These are phyloP conservation scores for Gadus macrocephalus DNA, from an alignment of 2,113 vertebrate species.

Conservation along the genomic window DNA sequence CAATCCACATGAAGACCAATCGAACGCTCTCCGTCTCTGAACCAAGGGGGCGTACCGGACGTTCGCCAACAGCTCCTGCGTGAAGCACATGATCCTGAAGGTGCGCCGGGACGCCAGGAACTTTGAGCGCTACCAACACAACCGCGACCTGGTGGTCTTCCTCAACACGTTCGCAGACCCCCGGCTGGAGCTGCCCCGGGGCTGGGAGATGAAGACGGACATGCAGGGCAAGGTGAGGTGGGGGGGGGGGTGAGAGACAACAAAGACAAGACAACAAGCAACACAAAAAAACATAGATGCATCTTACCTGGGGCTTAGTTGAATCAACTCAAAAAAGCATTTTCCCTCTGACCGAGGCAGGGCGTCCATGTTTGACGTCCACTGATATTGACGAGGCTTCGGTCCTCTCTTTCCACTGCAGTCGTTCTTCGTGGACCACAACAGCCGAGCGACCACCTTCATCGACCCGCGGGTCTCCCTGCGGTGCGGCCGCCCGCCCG, in stretches of 20 bases:
- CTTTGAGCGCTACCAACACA: conserved; percentile 98
- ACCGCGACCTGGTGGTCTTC: conserved; percentile 95
- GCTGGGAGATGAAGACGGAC: conserved; percentile 98
- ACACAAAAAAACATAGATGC: too few species aligned
- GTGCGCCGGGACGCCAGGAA: conserved; percentile 92
- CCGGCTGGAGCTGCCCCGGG: conserved; percentile 87
- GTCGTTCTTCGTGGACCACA: conserved; percentile 99
- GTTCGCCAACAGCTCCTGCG: conserved; percentile 96
- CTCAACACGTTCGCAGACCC: conserved; percentile 96
- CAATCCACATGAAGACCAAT: too few species aligned
- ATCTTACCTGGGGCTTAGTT: too few species aligned
- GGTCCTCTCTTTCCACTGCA: conserved; percentile 44
- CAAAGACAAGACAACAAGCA: too few species aligned
- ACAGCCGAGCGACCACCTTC: conserved; percentile 95
- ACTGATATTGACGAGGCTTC: background rate
- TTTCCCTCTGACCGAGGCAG: too few species aligned
- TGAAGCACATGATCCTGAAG: conserved; percentile 99
- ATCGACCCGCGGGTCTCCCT: conserved; percentile 96
- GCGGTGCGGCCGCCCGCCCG: conserved; percentile 89
- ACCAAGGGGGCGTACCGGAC: conserved; percentile 89
- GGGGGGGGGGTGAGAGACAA: background rate
- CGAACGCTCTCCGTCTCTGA: too few species aligned
- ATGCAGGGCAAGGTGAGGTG: conserved; percentile 89
- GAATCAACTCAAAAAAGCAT: too few species aligned
- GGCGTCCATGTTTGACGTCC: background rate